Evolutionary conservation across 92 coral and sea anemone genomes (phyloP).

Genomic region (Scolanthus callimorphus): DNA sequence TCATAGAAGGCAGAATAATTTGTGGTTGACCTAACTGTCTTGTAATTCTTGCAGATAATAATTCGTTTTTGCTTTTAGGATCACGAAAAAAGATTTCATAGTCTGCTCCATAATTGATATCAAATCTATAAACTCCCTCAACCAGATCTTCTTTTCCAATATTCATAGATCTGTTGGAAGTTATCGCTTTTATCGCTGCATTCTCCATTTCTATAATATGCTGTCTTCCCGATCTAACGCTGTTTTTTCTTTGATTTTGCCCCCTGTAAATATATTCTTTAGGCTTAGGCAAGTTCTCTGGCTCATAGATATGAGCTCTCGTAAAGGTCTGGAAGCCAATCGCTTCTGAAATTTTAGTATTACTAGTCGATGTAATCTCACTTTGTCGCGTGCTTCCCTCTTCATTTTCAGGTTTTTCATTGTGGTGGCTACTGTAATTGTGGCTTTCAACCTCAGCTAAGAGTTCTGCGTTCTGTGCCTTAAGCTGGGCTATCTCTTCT

Average conservation of each 20-base stretch:
- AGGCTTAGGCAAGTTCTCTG: constrained; percentile 41
- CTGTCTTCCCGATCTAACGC: constrained; percentile 37
- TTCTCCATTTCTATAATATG: constrained; percentile 63
- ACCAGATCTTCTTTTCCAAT: constrained; percentile 43
- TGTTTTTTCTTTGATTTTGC: constrained; percentile 35
- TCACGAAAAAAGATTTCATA: constrained; percentile 65
- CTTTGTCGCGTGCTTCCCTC: constrained; percentile 6
- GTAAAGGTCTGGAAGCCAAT: constrained; percentile 64
- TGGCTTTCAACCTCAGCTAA: constrained; percentile 17
- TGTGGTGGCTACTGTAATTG: background rate
- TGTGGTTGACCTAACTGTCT: constrained; percentile 30
- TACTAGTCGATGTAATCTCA: background rate
- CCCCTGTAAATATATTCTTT: constrained; percentile 75
- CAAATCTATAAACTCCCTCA: constrained; percentile 78
- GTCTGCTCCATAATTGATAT: constrained; percentile 67
- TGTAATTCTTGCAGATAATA: constrained; percentile 36
- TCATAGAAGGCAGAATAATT: constrained; percentile 21
- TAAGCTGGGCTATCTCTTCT: constrained; percentile 34
- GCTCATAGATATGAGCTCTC: constrained; percentile 67
- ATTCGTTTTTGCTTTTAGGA: constrained; percentile 14
- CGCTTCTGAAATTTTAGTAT: constrained; percentile 45
- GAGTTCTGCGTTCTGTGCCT: constrained; percentile 31
- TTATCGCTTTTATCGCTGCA: constrained; percentile 27
- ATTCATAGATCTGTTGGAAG: constrained; percentile 44
- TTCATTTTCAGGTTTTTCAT: background rate